A percentile compares a stretch with the other conserved stretches of the same genome.
phyloP scores from a whole-genome alignment of 2,113 vertebrate species.

The Tachycineta bicolor region DNA sequence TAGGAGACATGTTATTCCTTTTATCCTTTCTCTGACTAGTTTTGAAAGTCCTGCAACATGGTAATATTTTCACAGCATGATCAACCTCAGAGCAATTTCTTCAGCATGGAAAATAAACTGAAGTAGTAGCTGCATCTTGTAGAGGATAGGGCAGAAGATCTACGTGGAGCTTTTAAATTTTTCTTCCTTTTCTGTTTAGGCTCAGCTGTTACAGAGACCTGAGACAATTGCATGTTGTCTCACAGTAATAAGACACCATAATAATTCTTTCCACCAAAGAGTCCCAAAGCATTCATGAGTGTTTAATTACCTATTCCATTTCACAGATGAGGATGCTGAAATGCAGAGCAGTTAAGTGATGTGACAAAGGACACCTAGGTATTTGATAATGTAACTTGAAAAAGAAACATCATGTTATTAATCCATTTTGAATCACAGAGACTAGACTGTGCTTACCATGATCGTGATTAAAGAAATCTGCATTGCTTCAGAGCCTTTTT shows the following conservation, averaged over 20 bases:
- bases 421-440: slow-evolving; percentile 16
- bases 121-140: slow-evolving; percentile 17
- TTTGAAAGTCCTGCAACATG: not conserved
- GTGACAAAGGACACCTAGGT: slow-evolving; percentile 35
- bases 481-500: not conserved
- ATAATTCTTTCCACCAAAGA: slow-evolving; percentile 69
- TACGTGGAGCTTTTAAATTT: slow-evolving; percentile 16
- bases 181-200: slow-evolving; percentile 40
- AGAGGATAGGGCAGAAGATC: not conserved
- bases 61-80: not conserved
- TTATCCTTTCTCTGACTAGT: slow-evolving; percentile 27
- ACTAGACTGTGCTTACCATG: not conserved
- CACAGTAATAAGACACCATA: slow-evolving; percentile 66
- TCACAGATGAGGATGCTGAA: slow-evolving; percentile 44
- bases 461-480: not conserved
- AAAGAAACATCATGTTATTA: slow-evolving; percentile 47
- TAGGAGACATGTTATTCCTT: slow-evolving; percentile 51
- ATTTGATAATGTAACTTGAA: slow-evolving; percentile 58
- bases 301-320: slow-evolving; percentile 42
- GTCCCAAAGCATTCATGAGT: slow-evolving; percentile 51
- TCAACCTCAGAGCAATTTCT: not conserved
- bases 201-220: slow-evolving; percentile 68
- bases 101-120: not conserved
- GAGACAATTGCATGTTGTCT: slow-evolving; percentile 60
- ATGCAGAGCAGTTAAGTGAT: slow-evolving; percentile 45